Conservation (phyloP, 2,797 vertebrate genomes). For the Pygocentrus nattereri region DNA sequence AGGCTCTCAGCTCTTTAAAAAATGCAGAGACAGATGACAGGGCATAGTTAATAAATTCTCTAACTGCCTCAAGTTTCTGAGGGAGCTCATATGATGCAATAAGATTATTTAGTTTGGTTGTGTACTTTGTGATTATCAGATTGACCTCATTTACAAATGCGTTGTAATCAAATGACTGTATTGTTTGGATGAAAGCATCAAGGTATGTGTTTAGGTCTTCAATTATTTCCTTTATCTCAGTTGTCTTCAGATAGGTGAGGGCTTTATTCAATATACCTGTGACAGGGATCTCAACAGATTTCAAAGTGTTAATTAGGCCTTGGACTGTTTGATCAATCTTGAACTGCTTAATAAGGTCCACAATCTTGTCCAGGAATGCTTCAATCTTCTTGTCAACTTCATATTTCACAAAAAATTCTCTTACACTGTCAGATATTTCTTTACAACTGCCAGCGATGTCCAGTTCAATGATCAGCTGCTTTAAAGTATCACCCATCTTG, state of each 20-base stretch:
- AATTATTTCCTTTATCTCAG: slow-evolving; percentile 81
- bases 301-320: slow-evolving; percentile 70
- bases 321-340: slow-evolving; percentile 81
- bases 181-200: slow-evolving; percentile 69
- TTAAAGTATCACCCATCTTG: slow-evolving; percentile 65
- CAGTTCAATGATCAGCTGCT: slow-evolving; percentile 74
- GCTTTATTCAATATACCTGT: slow-evolving; percentile 67
- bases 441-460: slow-evolving; percentile 81
- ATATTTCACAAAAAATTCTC: slow-evolving; percentile 78
- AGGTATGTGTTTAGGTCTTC: slow-evolving; percentile 80
- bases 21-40: slow-evolving; percentile 63
- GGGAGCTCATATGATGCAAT: slow-evolving; percentile 84
- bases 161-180: slow-evolving; percentile 87
- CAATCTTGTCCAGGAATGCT: slow-evolving; percentile 79
- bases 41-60: slow-evolving; percentile 75
- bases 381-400: slow-evolving; percentile 82
- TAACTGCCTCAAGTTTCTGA: slow-evolving; percentile 81
- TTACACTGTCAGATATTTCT: slow-evolving; percentile 71
- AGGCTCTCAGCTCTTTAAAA: slow-evolving; percentile 77
- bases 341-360: slow-evolving; percentile 80
- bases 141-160: slow-evolving; percentile 82
- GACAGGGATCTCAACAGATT: slow-evolving; percentile 74
- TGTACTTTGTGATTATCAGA: slow-evolving; percentile 72
- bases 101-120: slow-evolving; percentile 75
- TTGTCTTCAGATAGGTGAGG: slow-evolving; percentile 78